Evolutionary conservation across 2,888 invertebrate genomes (phyloP).

Genomic region (Mythimna impura): DNA sequence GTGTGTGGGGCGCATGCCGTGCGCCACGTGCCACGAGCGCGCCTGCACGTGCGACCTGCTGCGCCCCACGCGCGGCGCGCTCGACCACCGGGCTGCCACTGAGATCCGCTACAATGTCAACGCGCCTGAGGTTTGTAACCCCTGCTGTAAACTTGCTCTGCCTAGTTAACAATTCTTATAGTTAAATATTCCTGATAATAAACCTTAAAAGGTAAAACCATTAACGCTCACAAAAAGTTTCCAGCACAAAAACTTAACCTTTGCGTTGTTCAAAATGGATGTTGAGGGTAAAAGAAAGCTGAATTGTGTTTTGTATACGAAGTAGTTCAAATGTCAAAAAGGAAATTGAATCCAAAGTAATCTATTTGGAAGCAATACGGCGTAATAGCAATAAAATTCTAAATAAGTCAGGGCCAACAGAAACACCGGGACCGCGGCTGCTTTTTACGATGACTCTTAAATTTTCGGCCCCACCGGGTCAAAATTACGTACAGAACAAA

Average conservation of each 20-base stretch:
- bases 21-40: slow-evolving; percentile 69
- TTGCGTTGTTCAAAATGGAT: background rate
- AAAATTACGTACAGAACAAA: slow-evolving; percentile 26
- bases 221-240: background rate
- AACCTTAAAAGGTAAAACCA: background rate
- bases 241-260: background rate
- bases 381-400: slow-evolving; percentile 42
- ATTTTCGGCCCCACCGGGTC: slow-evolving; percentile 7
- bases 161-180: no score
- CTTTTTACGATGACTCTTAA: slow-evolving; percentile 47
- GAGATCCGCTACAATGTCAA: slow-evolving; percentile 68
- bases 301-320: slow-evolving; percentile 32
- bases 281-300: background rate
- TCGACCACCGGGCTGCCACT: slow-evolving; percentile 45
- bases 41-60: slow-evolving; percentile 76
- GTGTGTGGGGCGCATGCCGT: slow-evolving; percentile 65
- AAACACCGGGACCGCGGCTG: background rate
- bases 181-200: background rate
- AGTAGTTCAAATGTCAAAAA: slow-evolving; percentile 30
- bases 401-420: slow-evolving; percentile 30
- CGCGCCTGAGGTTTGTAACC: slow-evolving; percentile 72
- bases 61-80: slow-evolving; percentile 70
- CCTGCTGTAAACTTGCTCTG: background rate
- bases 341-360: slow-evolving; percentile 37
- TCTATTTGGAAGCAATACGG: slow-evolving; percentile 35